Base-by-base conservation (phyloP, 92 coral and sea anemone species). In the Hydrozoanthus gracilis region DNA sequence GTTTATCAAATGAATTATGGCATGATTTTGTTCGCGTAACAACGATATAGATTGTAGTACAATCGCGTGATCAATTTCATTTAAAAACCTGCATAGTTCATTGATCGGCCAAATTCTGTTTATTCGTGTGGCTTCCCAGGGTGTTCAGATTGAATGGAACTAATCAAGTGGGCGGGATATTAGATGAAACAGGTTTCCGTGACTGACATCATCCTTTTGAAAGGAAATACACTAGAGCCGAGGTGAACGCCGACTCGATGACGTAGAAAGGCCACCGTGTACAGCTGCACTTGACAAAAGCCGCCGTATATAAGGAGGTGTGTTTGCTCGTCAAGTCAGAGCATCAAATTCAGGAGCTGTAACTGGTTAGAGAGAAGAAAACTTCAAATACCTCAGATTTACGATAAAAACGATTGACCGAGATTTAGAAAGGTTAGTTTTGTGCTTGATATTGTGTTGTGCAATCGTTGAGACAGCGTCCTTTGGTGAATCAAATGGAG, bases 31-130 rank as follows among this genome's bases (percentile, higher is more conserved):
- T 27, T 27, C 39, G 39, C 15, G 72, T 45, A 67, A 20, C 2
- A 67, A 67, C 3, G 8, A 69, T 45, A 9, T 9, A 10, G n/a
- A 27, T 46, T 47, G 58, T 10, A 49, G 47, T 0, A 74, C 39
- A 74, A 15, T 74, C 44, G 79, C 79, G 79, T 74, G 79, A 73
- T 73, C 77, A 44, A 45, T 44, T 74, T 27, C 39, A 11, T n/a
- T 44, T 50, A 4, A n/a, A 17, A 47, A 49, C 51, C 51, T 74
- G 60, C 61, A 74, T 74, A 74, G 13, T 8, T 15, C 6, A 7
- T 9, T 74, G 61, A 49, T 74, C 60, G 44, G 45, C 4, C 10
- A 49, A 74, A 74, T 50, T 50, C 17, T 9, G 8, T 16, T 48
- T 74, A 74, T 27, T 74, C 18, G 45, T 49, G 44, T 74, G 79